A percentile compares a stretch with the other conserved stretches of the same genome.
Conservation (phyloP, 2,888 invertebrate genomes). For the Lasioglossum pauxillum region DNA sequence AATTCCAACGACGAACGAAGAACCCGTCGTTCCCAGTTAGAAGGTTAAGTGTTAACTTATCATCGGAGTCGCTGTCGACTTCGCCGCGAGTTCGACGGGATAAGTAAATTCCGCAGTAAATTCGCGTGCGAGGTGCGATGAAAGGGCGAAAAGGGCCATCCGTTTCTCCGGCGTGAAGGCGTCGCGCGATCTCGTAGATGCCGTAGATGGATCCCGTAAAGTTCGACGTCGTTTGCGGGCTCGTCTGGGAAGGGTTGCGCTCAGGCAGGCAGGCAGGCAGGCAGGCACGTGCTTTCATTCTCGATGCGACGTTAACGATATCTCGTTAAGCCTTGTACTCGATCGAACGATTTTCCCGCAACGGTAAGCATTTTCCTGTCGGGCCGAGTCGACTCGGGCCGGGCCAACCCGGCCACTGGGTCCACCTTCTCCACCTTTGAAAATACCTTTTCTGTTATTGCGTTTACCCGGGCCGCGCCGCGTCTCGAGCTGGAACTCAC, state of each 20-base stretch:
- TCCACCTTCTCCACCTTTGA: constrained; percentile 7
- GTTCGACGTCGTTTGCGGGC: not conserved
- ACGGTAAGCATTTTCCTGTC: constrained; percentile 34
- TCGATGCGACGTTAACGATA: constrained; percentile 64
- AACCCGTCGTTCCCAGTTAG: not conserved
- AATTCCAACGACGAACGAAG: not conserved
- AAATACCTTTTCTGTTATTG: constrained; percentile 20
- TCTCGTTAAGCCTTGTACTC: constrained; percentile 64
- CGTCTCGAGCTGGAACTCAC: not conserved
- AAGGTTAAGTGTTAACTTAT: not conserved
- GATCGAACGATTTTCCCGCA: constrained; percentile 57
- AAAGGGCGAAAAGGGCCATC: constrained; percentile 36
- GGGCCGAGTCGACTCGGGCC: not conserved
- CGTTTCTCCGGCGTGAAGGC: constrained; percentile 9
- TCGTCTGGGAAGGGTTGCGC: not conserved
- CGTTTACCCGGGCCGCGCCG: constrained; percentile 12
- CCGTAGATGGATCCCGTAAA: constrained; percentile 40
- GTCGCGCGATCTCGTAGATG: constrained; percentile 9
- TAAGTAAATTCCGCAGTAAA: constrained; percentile 13
- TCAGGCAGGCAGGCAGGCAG: not conserved
- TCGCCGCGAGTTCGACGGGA: not conserved
- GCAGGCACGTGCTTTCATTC: constrained; percentile 44
- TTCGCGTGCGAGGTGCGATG: not conserved
- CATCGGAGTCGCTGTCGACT: not conserved
- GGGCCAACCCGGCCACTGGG: not conserved